Evolutionary conservation across 2,113 vertebrate genomes (phyloP), one percentile per base, ranked within the genome.

Genomic region (Naja naja): DNA sequence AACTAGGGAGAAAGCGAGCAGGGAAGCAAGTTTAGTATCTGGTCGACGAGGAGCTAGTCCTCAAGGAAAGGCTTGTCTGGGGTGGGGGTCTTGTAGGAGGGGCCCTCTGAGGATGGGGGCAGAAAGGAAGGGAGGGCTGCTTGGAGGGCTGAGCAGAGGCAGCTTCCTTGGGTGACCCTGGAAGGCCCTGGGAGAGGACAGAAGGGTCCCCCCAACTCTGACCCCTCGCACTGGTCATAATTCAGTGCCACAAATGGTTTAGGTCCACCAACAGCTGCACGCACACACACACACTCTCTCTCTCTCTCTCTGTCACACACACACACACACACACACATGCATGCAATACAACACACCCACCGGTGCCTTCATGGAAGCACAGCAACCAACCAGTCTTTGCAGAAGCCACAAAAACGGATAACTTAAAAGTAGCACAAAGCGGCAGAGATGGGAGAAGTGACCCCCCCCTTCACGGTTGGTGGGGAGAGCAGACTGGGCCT

Each of bases 1-100:
- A 98, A 96, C 98, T 98, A 96, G 98, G 99, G 97, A 98, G 98
- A 98, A 97, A 98, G 97, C 97, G 98, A 98, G 98, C 97, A 97
- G 98, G 98, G 96, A 96, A 96, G 97, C 96, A 97, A 97, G 95
- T 98, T 99, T 97, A 98, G 97, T 96, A 98, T 95, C 97, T 96
- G 96, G 96, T 97, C 95, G 92, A 97, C 97, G 93, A 98, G 94
- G 96, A 98, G 96, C 95, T 98, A 97, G 90, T 98, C 98, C 96
- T 98, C 98, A 97, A 98, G 98, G 97, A 99, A 99, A 91, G 98
- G 98, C 96, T 99, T 99, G 97, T 96, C 98, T 96, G 18, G 34
- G 98, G 98, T 95, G 96, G 97, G 97, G 98, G 98, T 97, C 99
- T 14, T n/a, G 27, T 30, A 0, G 14, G 86, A 7, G 14, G 69